Percentiles rank a stretch among this genome's conserved stretches.
Conservation (phyloP, 1,140 invertebrate species). For the Lasioglossum baleicum region DNA sequence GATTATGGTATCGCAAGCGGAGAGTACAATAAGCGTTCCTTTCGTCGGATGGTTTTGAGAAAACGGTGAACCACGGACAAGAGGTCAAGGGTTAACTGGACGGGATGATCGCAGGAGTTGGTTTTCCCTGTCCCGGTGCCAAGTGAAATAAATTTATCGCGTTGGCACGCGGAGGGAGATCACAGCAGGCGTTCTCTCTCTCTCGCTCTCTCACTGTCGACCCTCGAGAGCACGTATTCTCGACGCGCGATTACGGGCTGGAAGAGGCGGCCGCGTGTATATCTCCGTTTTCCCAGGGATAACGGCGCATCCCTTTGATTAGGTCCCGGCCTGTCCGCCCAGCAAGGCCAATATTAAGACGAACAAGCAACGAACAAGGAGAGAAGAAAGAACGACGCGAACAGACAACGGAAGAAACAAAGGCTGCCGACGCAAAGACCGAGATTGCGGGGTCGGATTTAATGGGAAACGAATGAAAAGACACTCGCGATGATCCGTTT, state of each 20-base stretch:
- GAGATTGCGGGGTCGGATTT: conserved; percentile 2
- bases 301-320: conserved; percentile 36
- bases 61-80: neutral
- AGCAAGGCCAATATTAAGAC: conserved; percentile 26
- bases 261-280: conserved; percentile 1
- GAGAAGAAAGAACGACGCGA: neutral
- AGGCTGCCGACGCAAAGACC: neutral
- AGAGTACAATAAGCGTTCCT: neutral
- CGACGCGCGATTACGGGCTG: neutral
- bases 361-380: conserved; percentile 10
- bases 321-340: conserved; percentile 28
- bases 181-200: neutral
- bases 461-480: conserved; percentile 1
- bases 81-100: conserved; percentile 14
- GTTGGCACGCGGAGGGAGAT: conserved; percentile 1
- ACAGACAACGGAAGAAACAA: neutral
- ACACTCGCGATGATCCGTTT: neutral
- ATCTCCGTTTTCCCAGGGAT: conserved; percentile 7
- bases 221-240: conserved; percentile 1
- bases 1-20: neutral
- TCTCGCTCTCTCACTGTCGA: no score
- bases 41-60: neutral
- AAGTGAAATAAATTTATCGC: conserved; percentile 24
- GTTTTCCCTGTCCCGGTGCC: neutral
- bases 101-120: neutral